A percentile compares a stretch with the other conserved stretches of the same genome.
phyloP scores from a whole-genome alignment of 2,113 vertebrate genomes.

The Percina caprodes region DNA sequence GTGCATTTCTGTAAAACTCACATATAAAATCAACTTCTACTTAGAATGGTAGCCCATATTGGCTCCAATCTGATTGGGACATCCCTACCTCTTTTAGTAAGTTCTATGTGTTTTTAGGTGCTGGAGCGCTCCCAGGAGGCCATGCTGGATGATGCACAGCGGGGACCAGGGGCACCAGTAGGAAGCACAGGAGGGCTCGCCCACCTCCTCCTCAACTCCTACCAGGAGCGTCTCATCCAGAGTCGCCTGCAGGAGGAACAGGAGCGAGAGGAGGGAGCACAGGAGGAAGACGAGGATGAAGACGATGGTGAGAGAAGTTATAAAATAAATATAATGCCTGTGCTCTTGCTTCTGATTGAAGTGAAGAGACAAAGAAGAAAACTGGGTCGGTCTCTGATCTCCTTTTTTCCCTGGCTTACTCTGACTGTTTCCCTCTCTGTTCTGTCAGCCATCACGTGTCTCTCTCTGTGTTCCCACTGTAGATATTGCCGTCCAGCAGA shows the following conservation, averaged over 20 bases:
- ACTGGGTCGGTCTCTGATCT: not conserved
- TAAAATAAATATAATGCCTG: not conserved
- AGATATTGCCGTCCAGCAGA: conserved; percentile 65
- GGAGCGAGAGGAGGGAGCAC: conserved; percentile 86
- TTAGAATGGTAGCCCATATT: no score
- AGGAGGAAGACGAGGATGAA: conserved; percentile 88
- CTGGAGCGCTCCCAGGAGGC: conserved; percentile 79
- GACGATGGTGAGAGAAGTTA: conserved; percentile 31
- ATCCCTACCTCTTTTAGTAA: no score
- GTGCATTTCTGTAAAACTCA: no score
- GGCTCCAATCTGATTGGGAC: no score
- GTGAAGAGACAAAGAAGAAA: not conserved
- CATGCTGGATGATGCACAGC: conserved; percentile 50
- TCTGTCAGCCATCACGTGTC: not conserved
- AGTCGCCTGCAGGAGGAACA: conserved; percentile 87
- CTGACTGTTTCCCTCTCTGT: not conserved
- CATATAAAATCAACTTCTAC: no score
- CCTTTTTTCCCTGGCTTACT: not conserved
- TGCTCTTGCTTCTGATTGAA: not conserved
- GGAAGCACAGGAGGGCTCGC: conserved; percentile 79
- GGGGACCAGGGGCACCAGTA: conserved; percentile 5
- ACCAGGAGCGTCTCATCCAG: conserved; percentile 90
- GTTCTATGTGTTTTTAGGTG: conserved; percentile 48
- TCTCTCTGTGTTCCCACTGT: not conserved
- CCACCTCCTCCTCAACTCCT: conserved; percentile 89